A percentile compares a stretch with the other conserved stretches of the same genome.
These are phyloP conservation scores for Tetranychus truncatus DNA, from an alignment of 2,888 invertebrate species.

Conservation along the genomic window DNA sequence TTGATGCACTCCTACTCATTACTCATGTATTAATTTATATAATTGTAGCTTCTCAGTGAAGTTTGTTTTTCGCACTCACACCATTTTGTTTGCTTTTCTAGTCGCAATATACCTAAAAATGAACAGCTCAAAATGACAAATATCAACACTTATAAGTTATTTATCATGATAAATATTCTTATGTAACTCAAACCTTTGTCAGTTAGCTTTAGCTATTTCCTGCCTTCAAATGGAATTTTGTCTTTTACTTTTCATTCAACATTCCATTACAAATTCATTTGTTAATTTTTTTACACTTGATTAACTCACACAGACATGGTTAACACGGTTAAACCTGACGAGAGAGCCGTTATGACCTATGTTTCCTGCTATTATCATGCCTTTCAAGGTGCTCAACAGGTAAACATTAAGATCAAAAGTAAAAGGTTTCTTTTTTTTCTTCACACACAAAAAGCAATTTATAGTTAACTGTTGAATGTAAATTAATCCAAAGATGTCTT, in stretches of 20 bases:
- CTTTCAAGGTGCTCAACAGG: slow-evolving; percentile 99
- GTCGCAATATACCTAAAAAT: background rate
- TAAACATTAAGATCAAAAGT: slow-evolving; percentile 34
- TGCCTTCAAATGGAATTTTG: too few species aligned
- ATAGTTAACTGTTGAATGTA: background rate
- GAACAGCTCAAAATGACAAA: background rate
- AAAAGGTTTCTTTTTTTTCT: background rate
- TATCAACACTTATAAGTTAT: too few species aligned
- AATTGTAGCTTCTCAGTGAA: background rate
- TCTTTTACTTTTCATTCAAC: background rate
- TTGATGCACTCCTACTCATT: background rate
- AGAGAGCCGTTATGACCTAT: slow-evolving; percentile 99
- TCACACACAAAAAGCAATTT: background rate
- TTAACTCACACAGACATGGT: slow-evolving; percentile 61
- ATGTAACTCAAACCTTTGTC: too few species aligned
- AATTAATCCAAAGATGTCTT: background rate
- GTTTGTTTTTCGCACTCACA: background rate
- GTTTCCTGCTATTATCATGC: slow-evolving; percentile 99
- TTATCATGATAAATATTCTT: too few species aligned
- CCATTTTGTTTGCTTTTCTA: background rate
- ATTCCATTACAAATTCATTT: background rate
- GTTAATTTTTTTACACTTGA: background rate
- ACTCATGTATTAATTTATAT: background rate
- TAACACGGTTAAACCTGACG: slow-evolving; percentile 98
- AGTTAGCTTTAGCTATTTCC: too few species aligned